These are phyloP conservation scores for Melanotaenia nigrans DNA, from an alignment of 2,797 vertebrate genomes.

Conservation along the genomic window DNA sequence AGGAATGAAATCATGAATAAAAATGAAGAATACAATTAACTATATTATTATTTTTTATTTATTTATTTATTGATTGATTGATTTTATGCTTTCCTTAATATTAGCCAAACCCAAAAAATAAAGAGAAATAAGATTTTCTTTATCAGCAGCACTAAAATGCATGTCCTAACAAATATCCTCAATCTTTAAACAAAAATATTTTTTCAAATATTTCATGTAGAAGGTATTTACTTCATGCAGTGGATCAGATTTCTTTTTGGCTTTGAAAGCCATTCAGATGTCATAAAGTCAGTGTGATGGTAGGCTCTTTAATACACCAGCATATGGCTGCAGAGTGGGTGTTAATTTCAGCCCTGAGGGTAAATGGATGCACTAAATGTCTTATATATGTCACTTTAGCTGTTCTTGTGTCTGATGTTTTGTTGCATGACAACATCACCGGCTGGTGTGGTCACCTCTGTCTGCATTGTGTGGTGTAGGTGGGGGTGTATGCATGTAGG, in stretches of 20 bases:
- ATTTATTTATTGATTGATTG: too few relatives aligned
- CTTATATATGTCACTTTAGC: slow-evolving; percentile 39
- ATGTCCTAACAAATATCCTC: neutral
- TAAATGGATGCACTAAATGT: slow-evolving; percentile 47
- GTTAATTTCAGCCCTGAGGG: slow-evolving; percentile 67
- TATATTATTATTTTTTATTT: too few relatives aligned
- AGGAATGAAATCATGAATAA: neutral
- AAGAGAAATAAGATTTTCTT: too few relatives aligned
- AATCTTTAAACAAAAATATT: slow-evolving; percentile 3
- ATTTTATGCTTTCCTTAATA: neutral
- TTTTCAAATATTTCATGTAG: neutral
- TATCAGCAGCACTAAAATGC: neutral
- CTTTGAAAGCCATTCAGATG: slow-evolving; percentile 35
- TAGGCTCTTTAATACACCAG: slow-evolving; percentile 29
- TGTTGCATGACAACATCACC: slow-evolving; percentile 25
- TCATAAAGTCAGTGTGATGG: slow-evolving; percentile 31
- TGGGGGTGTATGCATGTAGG: neutral
- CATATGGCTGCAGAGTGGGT: slow-evolving; percentile 55
- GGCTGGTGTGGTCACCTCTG: slow-evolving; percentile 39
- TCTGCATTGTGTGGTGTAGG: slow-evolving; percentile 22
- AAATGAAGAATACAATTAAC: neutral
- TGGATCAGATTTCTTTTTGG: slow-evolving; percentile 38
- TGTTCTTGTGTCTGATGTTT: slow-evolving; percentile 30
- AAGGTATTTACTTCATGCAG: slow-evolving; percentile 4
- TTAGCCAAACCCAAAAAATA: neutral